Percentiles rank a stretch among this genome's conserved stretches.
These are phyloP conservation scores for Lophius piscatorius DNA, from an alignment of 2,113 vertebrate genomes.

Conservation along the genomic window DNA sequence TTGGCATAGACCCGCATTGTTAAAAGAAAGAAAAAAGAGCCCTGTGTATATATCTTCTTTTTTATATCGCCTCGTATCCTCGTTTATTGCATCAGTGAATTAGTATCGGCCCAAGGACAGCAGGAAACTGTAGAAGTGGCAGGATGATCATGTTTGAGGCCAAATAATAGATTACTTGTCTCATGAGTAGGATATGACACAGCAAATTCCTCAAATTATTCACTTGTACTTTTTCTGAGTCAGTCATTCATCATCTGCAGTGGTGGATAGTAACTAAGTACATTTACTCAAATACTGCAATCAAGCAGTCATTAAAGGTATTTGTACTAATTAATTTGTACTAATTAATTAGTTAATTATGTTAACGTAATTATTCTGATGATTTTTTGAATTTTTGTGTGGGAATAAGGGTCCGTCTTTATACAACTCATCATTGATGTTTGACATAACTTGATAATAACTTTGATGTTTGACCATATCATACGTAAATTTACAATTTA, in stretches of 20 bases:
- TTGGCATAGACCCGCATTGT: slow-evolving; percentile 55
- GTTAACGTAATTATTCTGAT: no score
- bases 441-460: no score
- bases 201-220: slow-evolving; percentile 9
- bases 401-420: no score
- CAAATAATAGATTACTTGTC: neutral
- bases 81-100: slow-evolving; percentile 17
- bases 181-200: slow-evolving; percentile 18
- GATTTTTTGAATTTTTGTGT: no score
- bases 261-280: no score
- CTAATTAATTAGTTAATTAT: no score
- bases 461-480: no score
- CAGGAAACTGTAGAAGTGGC: neutral
- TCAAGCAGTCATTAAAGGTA: no score
- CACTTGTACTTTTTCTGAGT: slow-evolving; percentile 15
- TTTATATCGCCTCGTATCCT: slow-evolving; percentile 42
- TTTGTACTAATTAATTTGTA: no score
- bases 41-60: slow-evolving; percentile 39
- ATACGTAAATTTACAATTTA: no score
- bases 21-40: slow-evolving; percentile 32
- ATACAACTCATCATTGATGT: no score
- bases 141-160: neutral
- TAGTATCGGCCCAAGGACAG: neutral
- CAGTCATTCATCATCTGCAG: neutral
- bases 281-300: no score